These are phyloP conservation scores for Melolontha melolontha DNA, from an alignment of 2,888 invertebrate species.

Conservation along the genomic window DNA sequence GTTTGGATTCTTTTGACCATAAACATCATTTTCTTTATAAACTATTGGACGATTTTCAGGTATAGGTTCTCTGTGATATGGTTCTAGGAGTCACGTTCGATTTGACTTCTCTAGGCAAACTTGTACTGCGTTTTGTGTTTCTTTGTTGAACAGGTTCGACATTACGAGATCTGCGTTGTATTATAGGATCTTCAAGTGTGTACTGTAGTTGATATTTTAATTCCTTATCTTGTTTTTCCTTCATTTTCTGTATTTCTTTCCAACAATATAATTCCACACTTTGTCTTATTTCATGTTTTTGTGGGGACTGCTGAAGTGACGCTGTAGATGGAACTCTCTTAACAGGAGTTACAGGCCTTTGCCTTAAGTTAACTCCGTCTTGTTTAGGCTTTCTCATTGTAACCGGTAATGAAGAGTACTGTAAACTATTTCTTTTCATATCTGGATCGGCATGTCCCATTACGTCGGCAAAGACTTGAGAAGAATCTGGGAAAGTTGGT, in stretches of 20 bases:
- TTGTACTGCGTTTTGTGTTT: conserved; percentile 63
- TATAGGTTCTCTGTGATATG: conserved; percentile 46
- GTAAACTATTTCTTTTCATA: conserved; percentile 36
- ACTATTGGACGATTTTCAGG: conserved; percentile 47
- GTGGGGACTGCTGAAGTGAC: conserved; percentile 57
- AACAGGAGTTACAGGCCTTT: conserved; percentile 47
- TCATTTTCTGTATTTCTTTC: conserved; percentile 75
- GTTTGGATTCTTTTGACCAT: conserved; percentile 49
- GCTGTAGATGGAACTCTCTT: conserved; percentile 45
- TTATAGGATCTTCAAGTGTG: conserved; percentile 58
- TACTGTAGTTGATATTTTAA: conserved; percentile 58
- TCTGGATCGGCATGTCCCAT: conserved; percentile 54
- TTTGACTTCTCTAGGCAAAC: conserved; percentile 59
- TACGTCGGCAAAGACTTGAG: conserved; percentile 54
- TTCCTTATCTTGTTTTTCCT: conserved; percentile 73
- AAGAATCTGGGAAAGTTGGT: conserved; percentile 42
- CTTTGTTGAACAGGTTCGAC: conserved; percentile 64
- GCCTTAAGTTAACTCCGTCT: conserved; percentile 38
- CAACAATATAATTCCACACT: conserved; percentile 77
- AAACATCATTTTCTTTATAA: conserved; percentile 40
- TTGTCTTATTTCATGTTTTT: conserved; percentile 70
- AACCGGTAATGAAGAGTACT: conserved; percentile 36
- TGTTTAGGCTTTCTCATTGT: conserved; percentile 35
- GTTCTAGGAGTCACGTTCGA: conserved; percentile 18
- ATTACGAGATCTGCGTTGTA: conserved; percentile 64